Percentiles rank a stretch among this genome's conserved stretches.
Evolutionary conservation across 1,140 invertebrate species (phyloP).

Genomic region (Meloidogyne exigua): DNA sequence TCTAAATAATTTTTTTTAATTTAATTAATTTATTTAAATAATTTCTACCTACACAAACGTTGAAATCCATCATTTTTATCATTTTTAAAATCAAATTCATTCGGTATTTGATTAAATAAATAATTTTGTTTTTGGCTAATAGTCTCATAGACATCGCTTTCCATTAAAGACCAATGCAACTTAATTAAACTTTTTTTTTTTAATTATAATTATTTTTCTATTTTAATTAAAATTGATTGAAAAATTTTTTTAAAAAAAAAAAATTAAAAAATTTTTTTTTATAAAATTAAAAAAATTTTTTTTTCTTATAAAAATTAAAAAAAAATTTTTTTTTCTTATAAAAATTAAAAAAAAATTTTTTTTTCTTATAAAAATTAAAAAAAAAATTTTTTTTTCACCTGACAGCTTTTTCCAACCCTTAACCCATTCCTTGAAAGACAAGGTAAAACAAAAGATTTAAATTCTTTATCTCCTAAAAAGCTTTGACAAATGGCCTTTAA

Average conservation of each 20-base stretch:
- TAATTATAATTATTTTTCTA: not conserved
- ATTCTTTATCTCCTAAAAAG: constrained; percentile 11
- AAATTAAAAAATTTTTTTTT: too few relatives aligned
- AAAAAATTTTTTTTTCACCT: not conserved
- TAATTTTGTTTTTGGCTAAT: not conserved
- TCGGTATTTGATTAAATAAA: not conserved
- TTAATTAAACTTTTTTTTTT: not conserved
- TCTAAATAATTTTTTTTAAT: not conserved
- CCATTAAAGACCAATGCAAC: constrained; percentile 24
- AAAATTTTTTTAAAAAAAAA: too few relatives aligned
- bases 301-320: too few relatives aligned
- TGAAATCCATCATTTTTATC: constrained; percentile 2
- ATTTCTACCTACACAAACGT: constrained; percentile 9
- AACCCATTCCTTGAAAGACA: constrained; percentile 11
- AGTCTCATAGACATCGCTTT: constrained; percentile 22
- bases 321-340: too few relatives aligned
- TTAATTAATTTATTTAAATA: not conserved
- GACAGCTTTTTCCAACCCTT: constrained; percentile 18
- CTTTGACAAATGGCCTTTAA: constrained; percentile 14
- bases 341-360: too few relatives aligned
- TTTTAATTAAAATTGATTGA: too few relatives aligned
- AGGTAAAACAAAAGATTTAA: constrained; percentile 10
- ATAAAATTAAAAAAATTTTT: too few relatives aligned
- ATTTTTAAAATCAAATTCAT: not conserved
- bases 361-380: too few relatives aligned